Base-by-base conservation (phyloP, 2,113 vertebrate species). In the Oreochromis spilurus region DNA sequence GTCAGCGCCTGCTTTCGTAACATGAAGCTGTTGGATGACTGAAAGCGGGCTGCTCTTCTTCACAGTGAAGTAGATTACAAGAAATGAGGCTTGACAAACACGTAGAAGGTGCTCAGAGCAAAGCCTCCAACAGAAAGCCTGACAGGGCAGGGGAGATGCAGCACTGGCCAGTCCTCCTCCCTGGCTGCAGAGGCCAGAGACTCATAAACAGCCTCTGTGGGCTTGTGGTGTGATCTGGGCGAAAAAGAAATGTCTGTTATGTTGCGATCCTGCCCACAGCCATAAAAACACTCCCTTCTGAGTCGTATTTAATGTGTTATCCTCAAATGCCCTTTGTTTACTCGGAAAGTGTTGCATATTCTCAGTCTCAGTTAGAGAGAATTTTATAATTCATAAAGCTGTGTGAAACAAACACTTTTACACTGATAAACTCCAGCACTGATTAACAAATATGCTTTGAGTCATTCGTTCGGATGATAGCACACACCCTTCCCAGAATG, bases 171-270 rank as follows among this genome's bases (percentile, higher is more conserved):
- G 24, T 58, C 43, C 86, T 50, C 78, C 81, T 55, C 78, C 36
- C 87, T 87, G 75, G 6, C 62, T 75, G 52, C 45, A 45, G 24
- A 60, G 24, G 52, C 40, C 53, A 84, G 31, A 60, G 40, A 45
- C 81, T 91, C 84, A 92, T 89, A 91, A 91, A 93, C 81, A 72
- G 45, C 81, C 86, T 88, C 70, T 92, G 80, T 92, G 75, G 79
- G 72, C 24, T 55, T 78, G 70, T 85, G 88, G 83, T 81, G 36
- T 21, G 70, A 90, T 40, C 48, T 53, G 79, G 85, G 34, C 87
- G 77, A 45, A 14, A 52, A 43, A 87, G 84, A 93, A 87, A 95
- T 92, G 87, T 83, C 60, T 91, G 91, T 79, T 91, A 93, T 94
- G 94, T 90, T 88, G 89, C 50, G 26, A 36, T 75, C 65, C 82